These are phyloP conservation scores for Muschampia plurimacula DNA, from an alignment of 2,888 invertebrate species.

Conservation along the genomic window DNA sequence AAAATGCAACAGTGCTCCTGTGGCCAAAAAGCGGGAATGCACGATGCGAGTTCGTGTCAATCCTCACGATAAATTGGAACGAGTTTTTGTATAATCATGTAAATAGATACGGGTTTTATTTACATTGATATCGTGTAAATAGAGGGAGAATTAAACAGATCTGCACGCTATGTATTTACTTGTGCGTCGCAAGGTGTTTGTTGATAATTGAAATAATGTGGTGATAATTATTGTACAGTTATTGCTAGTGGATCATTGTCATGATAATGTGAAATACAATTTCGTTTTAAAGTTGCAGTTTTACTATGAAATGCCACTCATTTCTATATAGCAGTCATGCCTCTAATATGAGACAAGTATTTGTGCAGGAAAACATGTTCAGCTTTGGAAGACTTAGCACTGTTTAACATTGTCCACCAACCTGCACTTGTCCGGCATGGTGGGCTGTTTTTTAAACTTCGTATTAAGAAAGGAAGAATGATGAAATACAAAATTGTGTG, in stretches of 20 bases:
- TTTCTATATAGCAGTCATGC: not conserved
- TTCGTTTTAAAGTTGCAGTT: constrained; percentile 46
- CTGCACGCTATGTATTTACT: constrained; percentile 70
- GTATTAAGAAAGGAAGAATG: too few species aligned
- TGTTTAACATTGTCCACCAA: too few species aligned
- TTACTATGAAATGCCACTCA: constrained; percentile 16
- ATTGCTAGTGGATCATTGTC: constrained; percentile 58
- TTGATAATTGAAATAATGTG: constrained; percentile 62
- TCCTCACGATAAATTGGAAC: constrained; percentile 32
- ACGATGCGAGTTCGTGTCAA: constrained; percentile 40
- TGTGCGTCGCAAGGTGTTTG: constrained; percentile 59
- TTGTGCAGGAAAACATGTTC: too few species aligned
- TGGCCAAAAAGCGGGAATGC: constrained; percentile 51
- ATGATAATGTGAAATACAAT: constrained; percentile 62
- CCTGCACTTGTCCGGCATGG: too few species aligned
- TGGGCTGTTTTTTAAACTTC: too few species aligned
- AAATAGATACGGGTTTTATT: constrained; percentile 64
- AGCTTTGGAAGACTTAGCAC: too few species aligned
- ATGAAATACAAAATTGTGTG: too few species aligned
- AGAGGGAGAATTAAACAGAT: constrained; percentile 31
- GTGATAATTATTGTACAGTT: constrained; percentile 69
- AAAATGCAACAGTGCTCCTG: constrained; percentile 65
- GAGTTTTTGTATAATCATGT: constrained; percentile 69
- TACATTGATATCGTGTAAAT: constrained; percentile 45
- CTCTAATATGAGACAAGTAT: too few species aligned